phyloP scores from a whole-genome alignment of 2,113 vertebrate species.

The Athene noctua region DNA sequence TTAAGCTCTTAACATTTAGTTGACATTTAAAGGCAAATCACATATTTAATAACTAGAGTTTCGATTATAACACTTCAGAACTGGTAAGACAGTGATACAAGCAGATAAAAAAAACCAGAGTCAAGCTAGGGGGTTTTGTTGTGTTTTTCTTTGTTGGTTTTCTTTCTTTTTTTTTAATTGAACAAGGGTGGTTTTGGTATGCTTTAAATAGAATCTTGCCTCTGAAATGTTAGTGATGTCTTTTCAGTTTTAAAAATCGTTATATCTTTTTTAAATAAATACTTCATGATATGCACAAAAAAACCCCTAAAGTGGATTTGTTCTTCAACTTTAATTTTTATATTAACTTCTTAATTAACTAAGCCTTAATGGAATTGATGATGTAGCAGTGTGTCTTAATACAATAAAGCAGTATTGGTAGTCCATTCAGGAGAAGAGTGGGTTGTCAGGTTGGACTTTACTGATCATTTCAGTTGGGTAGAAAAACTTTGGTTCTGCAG shows the following conservation, averaged over 20 bases:
- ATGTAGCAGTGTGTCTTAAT: neutral
- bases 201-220: neutral
- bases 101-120: neutral
- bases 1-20: neutral
- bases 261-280: neutral
- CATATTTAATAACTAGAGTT: neutral
- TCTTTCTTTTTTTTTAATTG: neutral
- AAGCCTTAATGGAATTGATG: neutral
- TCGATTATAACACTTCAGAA: neutral
- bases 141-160: neutral
- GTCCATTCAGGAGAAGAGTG: neutral
- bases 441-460: neutral
- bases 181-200: neutral
- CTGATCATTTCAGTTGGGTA: neutral
- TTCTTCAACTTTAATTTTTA: neutral
- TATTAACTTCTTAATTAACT: neutral
- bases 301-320: neutral
- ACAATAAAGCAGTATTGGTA: neutral
- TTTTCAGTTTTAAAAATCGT: neutral
- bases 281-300: neutral
- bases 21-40: constrained; percentile 28
- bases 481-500: neutral
- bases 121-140: neutral
- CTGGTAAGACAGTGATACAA: neutral
- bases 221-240: neutral